Evolutionary conservation across 2,888 invertebrate species (phyloP), one percentile per base, ranked within the genome.

Genomic region (Seira musarum): DNA sequence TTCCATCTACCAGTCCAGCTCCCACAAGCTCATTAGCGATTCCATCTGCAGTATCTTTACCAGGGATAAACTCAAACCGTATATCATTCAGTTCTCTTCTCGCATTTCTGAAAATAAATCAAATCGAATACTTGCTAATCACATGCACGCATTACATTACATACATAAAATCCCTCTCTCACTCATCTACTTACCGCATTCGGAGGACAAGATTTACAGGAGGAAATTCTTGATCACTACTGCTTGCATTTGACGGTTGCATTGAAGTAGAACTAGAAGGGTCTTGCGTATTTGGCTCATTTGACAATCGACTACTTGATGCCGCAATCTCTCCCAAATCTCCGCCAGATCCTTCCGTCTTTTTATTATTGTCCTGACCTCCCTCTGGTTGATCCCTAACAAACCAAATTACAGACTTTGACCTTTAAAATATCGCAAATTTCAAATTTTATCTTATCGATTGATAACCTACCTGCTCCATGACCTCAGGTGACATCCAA

Each of bases 61-160:
- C 96, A 30, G 93, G 93, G 19, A 95, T 94, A 89, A 95, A 99
- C 90, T 99, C 98, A 89, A 99, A 99, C 87, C 97, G 93, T 87
- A 99, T 99, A 89, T 99, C 99, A 89, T 99, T 98, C 85, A 99
- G 90, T 89, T 99, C 98, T 75, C 94, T 92, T 83, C 93, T 93
- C 61, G 94, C 91, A 90, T 99, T 99, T 87, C 84, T 84, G 40
- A 17, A 61, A 24, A 25, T 19, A 49, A 67, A 22, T 30, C n/a
- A n/a, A n/a, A n/a, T n/a, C n/a, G n/a, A n/a, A n/a, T n/a, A n/a
- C n/a, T 30, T 30, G 30, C 8, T 30, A 30, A 30, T 5, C 30
- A 5, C 2, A 30, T 30, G 30, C 30, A 30, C 30, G 2, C 30
- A 30, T 8, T 30, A 8, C 2, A 30, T 30, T 30, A 30, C n/a